Conservation (phyloP, 2,113 vertebrate genomes). For the Solea senegalensis region DNA sequence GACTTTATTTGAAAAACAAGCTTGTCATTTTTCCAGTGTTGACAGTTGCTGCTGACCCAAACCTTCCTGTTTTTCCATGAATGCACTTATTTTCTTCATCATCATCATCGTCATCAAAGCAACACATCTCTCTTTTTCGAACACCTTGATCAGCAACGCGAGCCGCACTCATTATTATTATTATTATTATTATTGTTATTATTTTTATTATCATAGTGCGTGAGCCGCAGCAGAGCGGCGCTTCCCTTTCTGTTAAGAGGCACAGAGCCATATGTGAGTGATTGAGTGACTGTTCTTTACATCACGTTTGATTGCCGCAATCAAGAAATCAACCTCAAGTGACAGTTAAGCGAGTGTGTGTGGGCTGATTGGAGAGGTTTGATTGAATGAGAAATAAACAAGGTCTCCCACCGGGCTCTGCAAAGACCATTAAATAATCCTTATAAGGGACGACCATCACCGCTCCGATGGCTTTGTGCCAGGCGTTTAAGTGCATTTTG, state of each 20-base stretch:
- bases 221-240: not conserved
- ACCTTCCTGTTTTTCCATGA: not conserved
- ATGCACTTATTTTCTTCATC: no score
- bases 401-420: constrained; percentile 56
- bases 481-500: constrained; percentile 56
- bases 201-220: not conserved
- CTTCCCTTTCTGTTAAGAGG: constrained; percentile 16
- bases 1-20: no score
- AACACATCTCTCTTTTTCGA: constrained; percentile 5
- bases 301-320: constrained; percentile 64
- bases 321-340: constrained; percentile 68
- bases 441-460: constrained; percentile 64
- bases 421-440: constrained; percentile 73
- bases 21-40: no score
- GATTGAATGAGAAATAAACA: constrained; percentile 79
- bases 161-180: constrained; percentile 30
- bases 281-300: constrained; percentile 54
- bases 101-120: constrained; percentile 3
- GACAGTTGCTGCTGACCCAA: not conserved
- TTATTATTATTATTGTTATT: no score
- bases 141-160: constrained; percentile 34
- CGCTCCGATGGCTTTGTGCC: constrained; percentile 60
- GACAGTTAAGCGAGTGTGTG: constrained; percentile 53
- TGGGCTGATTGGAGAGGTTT: constrained; percentile 62
- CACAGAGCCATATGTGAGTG: constrained; percentile 1